These are phyloP conservation scores for Misgurnus mizolepis DNA, from an alignment of 2,113 vertebrate species.

Conservation along the genomic window DNA sequence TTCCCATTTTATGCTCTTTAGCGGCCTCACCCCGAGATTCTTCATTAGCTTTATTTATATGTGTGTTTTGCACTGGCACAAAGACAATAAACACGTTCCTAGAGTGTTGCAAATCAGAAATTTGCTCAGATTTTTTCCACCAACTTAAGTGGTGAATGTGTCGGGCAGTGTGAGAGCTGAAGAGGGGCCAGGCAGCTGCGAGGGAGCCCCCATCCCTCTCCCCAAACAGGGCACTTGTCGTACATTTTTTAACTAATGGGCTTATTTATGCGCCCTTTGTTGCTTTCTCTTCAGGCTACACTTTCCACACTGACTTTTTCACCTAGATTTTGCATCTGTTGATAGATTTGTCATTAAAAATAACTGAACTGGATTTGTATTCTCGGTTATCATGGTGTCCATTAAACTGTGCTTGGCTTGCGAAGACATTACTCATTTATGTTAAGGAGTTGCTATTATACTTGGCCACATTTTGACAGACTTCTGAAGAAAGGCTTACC, in stretches of 20 bases:
- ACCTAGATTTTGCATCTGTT: conserved; percentile 1
- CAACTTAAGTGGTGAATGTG: conserved; percentile 70
- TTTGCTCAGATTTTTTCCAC: conserved; percentile 86
- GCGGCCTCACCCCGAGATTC: conserved; percentile 78
- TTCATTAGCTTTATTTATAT: conserved; percentile 85
- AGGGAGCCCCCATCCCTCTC: conserved; percentile 31
- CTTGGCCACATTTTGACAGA: conserved; percentile 8
- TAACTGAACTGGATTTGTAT: conserved; percentile 22
- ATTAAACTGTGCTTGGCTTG: conserved; percentile 9
- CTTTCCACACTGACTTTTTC: conserved; percentile 30
- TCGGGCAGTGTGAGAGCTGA: conserved; percentile 49
- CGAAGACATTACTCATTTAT: conserved; percentile 23
- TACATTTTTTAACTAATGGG: conserved; percentile 60
- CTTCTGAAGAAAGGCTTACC: conserved; percentile 54
- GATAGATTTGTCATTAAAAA: conserved; percentile 32
- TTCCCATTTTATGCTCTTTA: conserved; percentile 89
- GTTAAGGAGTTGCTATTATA: conserved; percentile 22
- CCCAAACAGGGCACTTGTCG: conserved; percentile 55
- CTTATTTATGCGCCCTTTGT: conserved; percentile 56
- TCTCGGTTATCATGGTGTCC: background rate
- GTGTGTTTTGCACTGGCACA: conserved; percentile 79
- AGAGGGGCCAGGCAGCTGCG: conserved; percentile 51
- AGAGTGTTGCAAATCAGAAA: conserved; percentile 94
- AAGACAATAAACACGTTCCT: conserved; percentile 86
- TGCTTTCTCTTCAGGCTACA: conserved; percentile 47